Evolutionary conservation across 2,797 vertebrate species (phyloP).

Genomic region (Perodicticus potto): DNA sequence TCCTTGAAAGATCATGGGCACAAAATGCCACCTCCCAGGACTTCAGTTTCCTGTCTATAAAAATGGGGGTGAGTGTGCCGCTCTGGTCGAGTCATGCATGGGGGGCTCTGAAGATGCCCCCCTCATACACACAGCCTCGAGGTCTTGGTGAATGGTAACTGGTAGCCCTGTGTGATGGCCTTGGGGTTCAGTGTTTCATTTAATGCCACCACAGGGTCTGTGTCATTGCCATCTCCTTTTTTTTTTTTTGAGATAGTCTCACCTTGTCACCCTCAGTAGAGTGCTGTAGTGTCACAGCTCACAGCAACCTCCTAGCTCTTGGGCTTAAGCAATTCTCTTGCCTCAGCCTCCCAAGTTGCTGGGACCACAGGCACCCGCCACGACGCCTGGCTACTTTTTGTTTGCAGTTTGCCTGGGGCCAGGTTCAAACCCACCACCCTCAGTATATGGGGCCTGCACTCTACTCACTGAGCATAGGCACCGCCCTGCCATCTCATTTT

Average conservation of each 20-base stretch:
- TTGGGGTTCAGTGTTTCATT: neutral
- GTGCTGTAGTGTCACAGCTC: too few species aligned
- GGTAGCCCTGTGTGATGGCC: accelerated
- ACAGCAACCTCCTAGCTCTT: too few species aligned
- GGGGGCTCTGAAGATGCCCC: neutral
- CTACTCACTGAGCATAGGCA: too few species aligned
- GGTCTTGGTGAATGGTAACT: neutral
- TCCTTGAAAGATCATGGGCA: neutral
- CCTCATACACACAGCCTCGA: neutral
- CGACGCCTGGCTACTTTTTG: too few species aligned
- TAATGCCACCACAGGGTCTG: neutral
- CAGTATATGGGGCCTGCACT: too few species aligned
- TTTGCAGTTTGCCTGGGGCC: too few species aligned
- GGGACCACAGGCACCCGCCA: too few species aligned
- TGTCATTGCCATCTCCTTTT: neutral
- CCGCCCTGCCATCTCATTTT: neutral
- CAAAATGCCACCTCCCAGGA: neutral
- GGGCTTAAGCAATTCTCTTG: too few species aligned
- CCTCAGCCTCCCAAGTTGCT: too few species aligned
- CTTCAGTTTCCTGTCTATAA: neutral
- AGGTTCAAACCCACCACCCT: too few species aligned
- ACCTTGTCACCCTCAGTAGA: too few species aligned
- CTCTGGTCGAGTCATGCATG: accelerated
- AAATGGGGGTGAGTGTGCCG: neutral
- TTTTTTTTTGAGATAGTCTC: too few species aligned